Percentiles rank a stretch among this genome's conserved stretches.
phyloP scores from a whole-genome alignment of 2,888 invertebrate species.

The Cryptus viduatorius region DNA sequence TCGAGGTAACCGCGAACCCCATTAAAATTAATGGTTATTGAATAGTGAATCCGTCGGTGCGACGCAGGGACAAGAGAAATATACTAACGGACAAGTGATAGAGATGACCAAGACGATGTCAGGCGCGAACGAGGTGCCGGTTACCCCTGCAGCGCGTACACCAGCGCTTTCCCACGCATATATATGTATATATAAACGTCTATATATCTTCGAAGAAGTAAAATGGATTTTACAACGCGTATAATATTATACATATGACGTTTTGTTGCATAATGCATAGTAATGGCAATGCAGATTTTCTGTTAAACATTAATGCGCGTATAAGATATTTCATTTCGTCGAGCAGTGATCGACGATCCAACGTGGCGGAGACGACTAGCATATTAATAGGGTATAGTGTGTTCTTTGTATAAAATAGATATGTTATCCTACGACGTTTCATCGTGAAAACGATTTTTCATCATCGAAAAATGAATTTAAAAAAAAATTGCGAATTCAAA shows the following conservation, averaged over 20 bases:
- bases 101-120: slow-evolving; percentile 55
- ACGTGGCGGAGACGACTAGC: too few relatives aligned
- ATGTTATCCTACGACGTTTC: too few relatives aligned
- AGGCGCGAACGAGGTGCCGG: background rate
- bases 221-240: background rate
- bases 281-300: too few relatives aligned
- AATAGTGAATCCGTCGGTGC: slow-evolving; percentile 75
- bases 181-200: background rate
- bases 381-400: too few relatives aligned
- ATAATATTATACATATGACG: too few relatives aligned
- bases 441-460: too few relatives aligned
- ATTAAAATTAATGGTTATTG: slow-evolving; percentile 82
- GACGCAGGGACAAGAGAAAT: slow-evolving; percentile 51
- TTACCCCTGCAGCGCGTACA: background rate
- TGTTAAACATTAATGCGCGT: background rate
- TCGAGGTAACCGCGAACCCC: slow-evolving; percentile 78
- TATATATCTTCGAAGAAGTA: background rate
- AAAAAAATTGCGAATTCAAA: too few relatives aligned
- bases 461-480: too few relatives aligned
- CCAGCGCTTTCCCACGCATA: background rate
- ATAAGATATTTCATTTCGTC: too few relatives aligned
- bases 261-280: too few relatives aligned
- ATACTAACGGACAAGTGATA: slow-evolving; percentile 44
- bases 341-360: too few relatives aligned
- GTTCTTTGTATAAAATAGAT: too few relatives aligned